phyloP scores from a whole-genome alignment of 2,888 invertebrate species.

The Rhogogaster chlorosoma region DNA sequence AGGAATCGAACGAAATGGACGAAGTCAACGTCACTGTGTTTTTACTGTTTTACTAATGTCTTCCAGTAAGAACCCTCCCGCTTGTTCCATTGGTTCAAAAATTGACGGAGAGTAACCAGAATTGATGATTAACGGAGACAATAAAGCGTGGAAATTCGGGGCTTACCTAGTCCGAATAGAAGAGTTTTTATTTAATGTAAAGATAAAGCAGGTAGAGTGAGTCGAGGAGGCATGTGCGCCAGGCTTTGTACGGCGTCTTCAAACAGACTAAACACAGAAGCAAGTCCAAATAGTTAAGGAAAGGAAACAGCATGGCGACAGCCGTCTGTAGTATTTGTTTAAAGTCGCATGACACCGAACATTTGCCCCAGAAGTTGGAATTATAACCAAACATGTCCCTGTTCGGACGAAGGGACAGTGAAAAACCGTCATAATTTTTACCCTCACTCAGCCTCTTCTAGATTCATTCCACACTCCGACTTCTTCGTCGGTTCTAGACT shows the following conservation, averaged over 20 bases:
- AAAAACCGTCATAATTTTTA: slow-evolving; percentile 35
- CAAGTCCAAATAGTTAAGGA: slow-evolving; percentile 65
- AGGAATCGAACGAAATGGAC: background rate
- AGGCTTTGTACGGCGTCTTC: slow-evolving; percentile 50
- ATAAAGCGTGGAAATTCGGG: background rate
- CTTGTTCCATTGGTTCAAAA: background rate
- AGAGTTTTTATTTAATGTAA: background rate
- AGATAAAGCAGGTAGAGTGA: background rate
- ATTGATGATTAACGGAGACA: background rate
- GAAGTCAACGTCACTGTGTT: background rate
- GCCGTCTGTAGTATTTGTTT: slow-evolving; percentile 69
- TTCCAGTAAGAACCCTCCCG: background rate
- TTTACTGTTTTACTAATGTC: background rate
- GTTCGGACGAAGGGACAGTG: slow-evolving; percentile 45
- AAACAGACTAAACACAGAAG: slow-evolving; percentile 62
- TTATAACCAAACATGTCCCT: slow-evolving; percentile 54
- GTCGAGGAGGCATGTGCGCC: slow-evolving; percentile 8
- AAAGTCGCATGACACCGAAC: slow-evolving; percentile 66
- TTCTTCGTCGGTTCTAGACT: slow-evolving; percentile 1
- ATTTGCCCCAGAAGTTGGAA: slow-evolving; percentile 67
- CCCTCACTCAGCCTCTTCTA: slow-evolving; percentile 30
- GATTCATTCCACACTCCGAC: slow-evolving; percentile 38
- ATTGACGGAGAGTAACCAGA: background rate
- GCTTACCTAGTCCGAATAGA: background rate
- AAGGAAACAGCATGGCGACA: slow-evolving; percentile 66